Evolutionary conservation across 35 echinoderm and acorn worm species (phyloP).

Genomic region (Apostichopus californicus): DNA sequence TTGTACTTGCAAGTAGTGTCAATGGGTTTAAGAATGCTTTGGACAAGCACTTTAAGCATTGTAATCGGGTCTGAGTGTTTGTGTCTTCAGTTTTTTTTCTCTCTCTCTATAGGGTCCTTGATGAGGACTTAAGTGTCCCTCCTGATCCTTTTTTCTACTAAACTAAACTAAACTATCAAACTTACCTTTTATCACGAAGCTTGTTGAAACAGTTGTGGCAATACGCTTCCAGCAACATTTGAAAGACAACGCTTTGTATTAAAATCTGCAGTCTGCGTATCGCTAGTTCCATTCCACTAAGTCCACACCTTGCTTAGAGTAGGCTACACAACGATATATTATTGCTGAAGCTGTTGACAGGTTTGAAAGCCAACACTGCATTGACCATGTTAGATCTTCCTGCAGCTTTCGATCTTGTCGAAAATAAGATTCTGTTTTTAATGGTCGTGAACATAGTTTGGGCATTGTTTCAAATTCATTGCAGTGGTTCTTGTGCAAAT

Average conservation of each 20-base stretch:
- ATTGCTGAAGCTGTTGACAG: constrained; percentile 42
- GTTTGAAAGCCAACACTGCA: neutral
- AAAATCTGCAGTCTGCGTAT: constrained; percentile 47
- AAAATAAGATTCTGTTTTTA: constrained; percentile 51
- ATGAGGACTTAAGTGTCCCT: too few species aligned
- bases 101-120: too few species aligned
- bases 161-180: too few species aligned
- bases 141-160: too few species aligned
- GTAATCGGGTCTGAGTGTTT: too few species aligned
- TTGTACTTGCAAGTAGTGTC: too few species aligned
- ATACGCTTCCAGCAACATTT: too few species aligned
- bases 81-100: too few species aligned
- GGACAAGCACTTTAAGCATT: too few species aligned
- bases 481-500: constrained; percentile 34
- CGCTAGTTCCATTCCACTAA: constrained; percentile 46
- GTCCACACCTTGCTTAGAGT: constrained; percentile 55
- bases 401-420: constrained; percentile 57
- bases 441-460: constrained; percentile 30
- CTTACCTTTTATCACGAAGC: too few species aligned
- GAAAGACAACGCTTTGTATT: constrained; percentile 19
- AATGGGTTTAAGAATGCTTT: too few species aligned
- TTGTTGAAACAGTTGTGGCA: too few species aligned
- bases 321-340: constrained; percentile 49
- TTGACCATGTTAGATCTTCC: constrained; percentile 62
- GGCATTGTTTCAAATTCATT: constrained; percentile 27